phyloP scores from a whole-genome alignment of 2,888 invertebrate species.

The Platycheirus albimanus region DNA sequence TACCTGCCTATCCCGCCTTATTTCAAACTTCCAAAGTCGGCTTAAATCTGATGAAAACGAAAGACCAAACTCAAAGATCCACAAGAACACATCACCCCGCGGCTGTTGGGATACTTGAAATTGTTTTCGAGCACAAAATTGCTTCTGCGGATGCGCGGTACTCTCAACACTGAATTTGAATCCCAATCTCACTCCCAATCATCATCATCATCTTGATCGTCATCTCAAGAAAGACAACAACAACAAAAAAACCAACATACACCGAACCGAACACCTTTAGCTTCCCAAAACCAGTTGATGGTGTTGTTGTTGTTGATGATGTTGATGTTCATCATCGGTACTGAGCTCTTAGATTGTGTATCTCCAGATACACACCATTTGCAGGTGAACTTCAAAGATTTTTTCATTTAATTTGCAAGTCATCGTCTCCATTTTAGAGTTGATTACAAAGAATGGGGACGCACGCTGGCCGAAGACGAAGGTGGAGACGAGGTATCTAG shows the following conservation, averaged over 20 bases:
- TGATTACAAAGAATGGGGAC: conserved; percentile 68
- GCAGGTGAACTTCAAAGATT: conserved; percentile 73
- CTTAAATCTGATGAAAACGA: conserved; percentile 10
- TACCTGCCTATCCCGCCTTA: conserved; percentile 50
- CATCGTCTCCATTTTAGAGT: conserved; percentile 72
- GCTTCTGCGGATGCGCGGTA: conserved; percentile 72
- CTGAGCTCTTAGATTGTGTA: conserved; percentile 49
- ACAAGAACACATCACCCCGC: conserved; percentile 42
- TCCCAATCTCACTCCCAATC: conserved; percentile 44
- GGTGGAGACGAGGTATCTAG: too few relatives aligned
- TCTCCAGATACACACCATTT: conserved; percentile 53
- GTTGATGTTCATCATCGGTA: conserved; percentile 68
- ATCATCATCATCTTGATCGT: conserved; percentile 59
- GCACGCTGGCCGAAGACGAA: conserved; percentile 18
- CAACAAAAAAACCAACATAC: conserved; percentile 9
- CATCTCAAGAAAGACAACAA: conserved; percentile 40
- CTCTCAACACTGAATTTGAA: conserved; percentile 58
- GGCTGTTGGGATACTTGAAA: conserved; percentile 70
- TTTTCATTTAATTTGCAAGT: conserved; percentile 73
- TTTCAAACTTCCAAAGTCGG: conserved; percentile 4
- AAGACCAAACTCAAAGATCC: conserved; percentile 15
- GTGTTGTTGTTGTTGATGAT: conserved; percentile 1
- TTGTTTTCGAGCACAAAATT: conserved; percentile 74
- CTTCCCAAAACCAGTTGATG: conserved; percentile 57
- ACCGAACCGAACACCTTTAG: conserved; percentile 40